A percentile compares a stretch with the other conserved stretches of the same genome.
Evolutionary conservation across 2,888 invertebrate genomes (phyloP).

Genomic region (Salticus scenicus): DNA sequence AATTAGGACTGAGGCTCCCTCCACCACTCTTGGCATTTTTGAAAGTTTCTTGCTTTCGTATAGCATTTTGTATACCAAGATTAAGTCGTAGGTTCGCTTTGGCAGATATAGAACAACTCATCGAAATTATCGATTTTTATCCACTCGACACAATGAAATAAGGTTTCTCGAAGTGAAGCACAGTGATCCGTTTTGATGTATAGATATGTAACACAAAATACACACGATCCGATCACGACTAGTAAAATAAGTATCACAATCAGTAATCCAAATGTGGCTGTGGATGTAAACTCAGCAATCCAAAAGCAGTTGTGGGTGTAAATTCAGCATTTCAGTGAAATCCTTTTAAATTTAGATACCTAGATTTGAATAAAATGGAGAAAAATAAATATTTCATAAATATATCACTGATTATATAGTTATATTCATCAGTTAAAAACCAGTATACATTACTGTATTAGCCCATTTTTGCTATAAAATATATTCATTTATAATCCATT

Average conservation of each 20-base stretch:
- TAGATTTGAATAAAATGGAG: no score
- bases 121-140: conserved; percentile 24
- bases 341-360: conserved; percentile 33
- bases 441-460: no score
- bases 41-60: conserved; percentile 50
- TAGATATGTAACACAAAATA: neutral
- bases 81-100: conserved; percentile 62
- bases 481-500: no score
- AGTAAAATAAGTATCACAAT: conserved; percentile 62
- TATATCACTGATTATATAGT: no score
- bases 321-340: no score
- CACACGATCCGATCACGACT: conserved; percentile 53
- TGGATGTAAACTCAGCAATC: no score
- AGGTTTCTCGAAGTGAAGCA: neutral
- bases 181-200: neutral
- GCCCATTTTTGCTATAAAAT: no score
- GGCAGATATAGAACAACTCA: conserved; percentile 56
- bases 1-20: conserved; percentile 70
- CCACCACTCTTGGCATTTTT: conserved; percentile 43
- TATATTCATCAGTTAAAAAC: no score
- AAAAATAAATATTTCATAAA: no score
- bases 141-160: conserved; percentile 20
- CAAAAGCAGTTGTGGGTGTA: no score
- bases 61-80: conserved; percentile 53
- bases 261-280: conserved; percentile 38